Evolutionary conservation across 92 coral and sea anemone species (phyloP).

Genomic region (Epizoanthus fatuus): DNA sequence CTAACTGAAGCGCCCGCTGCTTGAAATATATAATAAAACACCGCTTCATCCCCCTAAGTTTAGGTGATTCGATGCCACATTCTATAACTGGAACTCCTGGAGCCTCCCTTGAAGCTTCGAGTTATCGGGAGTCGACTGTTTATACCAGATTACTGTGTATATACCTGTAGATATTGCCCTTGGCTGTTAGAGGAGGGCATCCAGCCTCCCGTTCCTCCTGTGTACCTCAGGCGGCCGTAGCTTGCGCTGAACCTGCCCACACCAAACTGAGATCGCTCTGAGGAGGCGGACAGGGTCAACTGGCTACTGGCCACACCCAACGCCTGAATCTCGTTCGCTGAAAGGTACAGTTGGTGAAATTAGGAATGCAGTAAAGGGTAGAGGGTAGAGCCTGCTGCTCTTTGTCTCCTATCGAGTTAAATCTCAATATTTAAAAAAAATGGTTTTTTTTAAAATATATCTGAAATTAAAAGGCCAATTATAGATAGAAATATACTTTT

Average conservation of each 20-base stretch:
- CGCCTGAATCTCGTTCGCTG: conserved; percentile 22
- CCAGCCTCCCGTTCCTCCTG: conserved; percentile 35
- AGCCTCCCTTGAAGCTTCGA: not conserved
- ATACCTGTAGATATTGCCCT: conserved; percentile 44
- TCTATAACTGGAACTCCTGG: not conserved
- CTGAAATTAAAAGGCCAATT: no score
- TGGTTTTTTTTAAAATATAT: no score
- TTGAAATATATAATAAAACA: no score
- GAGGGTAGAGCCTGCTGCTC: no score
- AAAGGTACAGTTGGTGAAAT: not conserved
- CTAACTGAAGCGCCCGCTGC: no score
- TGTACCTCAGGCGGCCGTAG: conserved; percentile 29
- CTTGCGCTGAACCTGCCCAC: conserved; percentile 23
- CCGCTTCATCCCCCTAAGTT: not conserved
- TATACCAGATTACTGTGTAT: not conserved
- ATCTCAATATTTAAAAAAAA: no score
- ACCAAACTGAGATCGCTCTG: not conserved
- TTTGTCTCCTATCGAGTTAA: no score
- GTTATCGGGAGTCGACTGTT: not conserved
- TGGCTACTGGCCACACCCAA: conserved; percentile 26
- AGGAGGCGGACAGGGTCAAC: conserved; percentile 10
- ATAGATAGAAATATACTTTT: no score
- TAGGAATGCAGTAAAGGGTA: no score
- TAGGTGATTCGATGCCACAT: no score
- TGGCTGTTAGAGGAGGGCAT: conserved; percentile 32